Percentiles rank a stretch among this genome's conserved stretches.
These are phyloP conservation scores for Pelvicachromis taeniatus DNA, from an alignment of 2,113 vertebrate species.

Conservation along the genomic window DNA sequence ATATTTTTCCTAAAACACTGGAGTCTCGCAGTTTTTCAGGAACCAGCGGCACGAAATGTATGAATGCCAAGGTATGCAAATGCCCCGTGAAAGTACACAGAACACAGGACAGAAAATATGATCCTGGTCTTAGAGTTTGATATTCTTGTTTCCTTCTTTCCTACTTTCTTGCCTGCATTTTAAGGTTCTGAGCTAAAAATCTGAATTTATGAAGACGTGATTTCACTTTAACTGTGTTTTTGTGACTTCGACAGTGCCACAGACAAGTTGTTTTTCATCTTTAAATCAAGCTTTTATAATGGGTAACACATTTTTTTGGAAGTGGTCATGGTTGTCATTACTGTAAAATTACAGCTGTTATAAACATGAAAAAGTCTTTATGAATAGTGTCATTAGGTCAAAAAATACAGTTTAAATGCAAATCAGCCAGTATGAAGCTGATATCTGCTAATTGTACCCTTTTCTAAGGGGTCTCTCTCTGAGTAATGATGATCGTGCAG, in stretches of 20 bases:
- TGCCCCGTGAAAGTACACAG: slow-evolving; percentile 19
- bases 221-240: neutral
- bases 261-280: neutral
- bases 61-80: slow-evolving; percentile 53
- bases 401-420: neutral
- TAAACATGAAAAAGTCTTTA: neutral
- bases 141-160: neutral
- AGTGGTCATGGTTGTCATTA: neutral
- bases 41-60: neutral
- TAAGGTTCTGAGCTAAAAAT: neutral
- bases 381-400: neutral
- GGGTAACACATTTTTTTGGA: neutral
- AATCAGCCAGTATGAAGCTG: neutral
- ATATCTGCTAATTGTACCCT: neutral
- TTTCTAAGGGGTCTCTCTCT: neutral
- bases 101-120: neutral
- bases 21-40: neutral
- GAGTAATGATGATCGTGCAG: neutral
- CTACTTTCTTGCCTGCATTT: slow-evolving; percentile 7
- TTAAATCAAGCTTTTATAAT: neutral
- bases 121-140: neutral
- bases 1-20: slow-evolving; percentile 4
- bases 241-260: too few relatives aligned
- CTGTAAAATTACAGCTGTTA: neutral
- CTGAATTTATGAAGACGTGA: neutral